phyloP scores from a whole-genome alignment of 2,888 invertebrate species.

The Polietes domitor region DNA sequence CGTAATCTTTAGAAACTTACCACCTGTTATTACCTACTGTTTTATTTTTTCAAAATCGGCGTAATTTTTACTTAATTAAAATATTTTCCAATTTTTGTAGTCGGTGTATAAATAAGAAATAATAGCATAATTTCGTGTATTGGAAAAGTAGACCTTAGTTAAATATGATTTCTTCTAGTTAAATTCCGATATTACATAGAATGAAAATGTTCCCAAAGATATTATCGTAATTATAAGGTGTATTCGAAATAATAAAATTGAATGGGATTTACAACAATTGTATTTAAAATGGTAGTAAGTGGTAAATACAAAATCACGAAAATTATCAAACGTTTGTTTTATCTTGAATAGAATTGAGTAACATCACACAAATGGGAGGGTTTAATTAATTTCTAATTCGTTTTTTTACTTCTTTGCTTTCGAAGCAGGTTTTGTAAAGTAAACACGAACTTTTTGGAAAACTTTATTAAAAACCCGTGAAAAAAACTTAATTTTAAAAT shows the following conservation, averaged over 20 bases:
- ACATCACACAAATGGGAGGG: too few relatives aligned
- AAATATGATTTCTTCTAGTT: constrained; percentile 12
- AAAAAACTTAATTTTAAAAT: too few relatives aligned
- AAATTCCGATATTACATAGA: constrained; percentile 5
- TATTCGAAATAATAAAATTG: constrained; percentile 40
- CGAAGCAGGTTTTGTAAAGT: too few relatives aligned
- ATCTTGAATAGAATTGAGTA: too few relatives aligned
- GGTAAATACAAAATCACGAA: too few relatives aligned
- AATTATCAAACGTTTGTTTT: too few relatives aligned
- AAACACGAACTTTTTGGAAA: too few relatives aligned
- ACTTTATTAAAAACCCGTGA: too few relatives aligned
- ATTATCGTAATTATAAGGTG: constrained; percentile 40
- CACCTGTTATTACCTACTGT: background rate
- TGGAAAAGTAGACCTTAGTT: constrained; percentile 15
- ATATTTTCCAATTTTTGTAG: background rate
- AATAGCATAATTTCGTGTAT: background rate
- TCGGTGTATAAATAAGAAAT: background rate
- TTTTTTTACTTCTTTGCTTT: too few relatives aligned
- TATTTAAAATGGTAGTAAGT: background rate
- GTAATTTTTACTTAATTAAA: constrained; percentile 31
- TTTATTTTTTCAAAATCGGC: background rate
- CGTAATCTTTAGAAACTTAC: constrained; percentile 41
- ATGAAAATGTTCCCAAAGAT: constrained; percentile 60
- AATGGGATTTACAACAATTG: constrained; percentile 44
- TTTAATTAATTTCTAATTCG: too few relatives aligned